Evolutionary conservation across 1,140 invertebrate species (phyloP), one percentile per base, ranked within the genome.

Genomic region (Bombus waltoni): DNA sequence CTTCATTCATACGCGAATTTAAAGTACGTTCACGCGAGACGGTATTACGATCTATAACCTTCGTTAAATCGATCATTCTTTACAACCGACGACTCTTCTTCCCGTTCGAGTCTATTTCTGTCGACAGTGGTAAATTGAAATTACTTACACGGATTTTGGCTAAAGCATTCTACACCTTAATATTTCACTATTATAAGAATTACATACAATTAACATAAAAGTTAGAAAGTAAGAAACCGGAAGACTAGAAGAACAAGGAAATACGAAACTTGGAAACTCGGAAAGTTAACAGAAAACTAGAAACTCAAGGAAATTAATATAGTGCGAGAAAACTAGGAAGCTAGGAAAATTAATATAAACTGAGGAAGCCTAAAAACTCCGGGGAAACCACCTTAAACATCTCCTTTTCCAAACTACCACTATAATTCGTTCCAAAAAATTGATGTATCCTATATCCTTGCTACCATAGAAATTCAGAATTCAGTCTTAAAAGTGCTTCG

Each of bases 1-100:
- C 75, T 87, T 87, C 86, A 84, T 87, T 87, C 82, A 87, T 84
- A 85, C 82, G 47, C 70, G 74, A 83, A 87, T 87, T 87, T 72
- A 87, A 77, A 68, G 66, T 78, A 57, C 81, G 68, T 73, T 84
- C 76, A 70, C 75, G 85, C 38, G 62, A 62, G 47, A 11, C 25
- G 18, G 18, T 42, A 57, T 85, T 25, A 28, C 40, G 5, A 68
- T 70, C 62, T 57, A 42, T 28, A 13, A 40, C 44, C 53, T 80
- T 28, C 22, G 4, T 9, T 28, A 42, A 10, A 72, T 85, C 59
- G 35, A 81, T 85, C 42, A 66, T 74, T n/a, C 53, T 62, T 53
- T 53, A 47, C 6, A 35, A 47, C 65, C 15, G 15, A 62, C 32
- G 22, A 66, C 10, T 57, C 9, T 6, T 57, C 4, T 53, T 15